phyloP scores from a whole-genome alignment of 2,797 vertebrate genomes.

The Pempheris klunzingeri region DNA sequence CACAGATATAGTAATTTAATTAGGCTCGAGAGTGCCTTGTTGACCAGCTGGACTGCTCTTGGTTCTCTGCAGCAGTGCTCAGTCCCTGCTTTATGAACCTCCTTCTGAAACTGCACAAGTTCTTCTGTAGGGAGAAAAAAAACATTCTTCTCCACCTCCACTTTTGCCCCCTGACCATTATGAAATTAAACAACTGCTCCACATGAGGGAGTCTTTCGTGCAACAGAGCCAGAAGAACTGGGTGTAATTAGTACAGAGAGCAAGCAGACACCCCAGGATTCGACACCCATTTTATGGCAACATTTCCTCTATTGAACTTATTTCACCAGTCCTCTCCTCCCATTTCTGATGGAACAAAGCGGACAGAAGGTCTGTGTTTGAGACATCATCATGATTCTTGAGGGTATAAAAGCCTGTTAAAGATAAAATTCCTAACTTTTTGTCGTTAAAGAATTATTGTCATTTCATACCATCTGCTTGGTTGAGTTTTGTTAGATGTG shows the following conservation, averaged over 20 bases:
- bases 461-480: conserved; percentile 25
- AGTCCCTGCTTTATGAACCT: conserved; percentile 9
- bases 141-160: not conserved
- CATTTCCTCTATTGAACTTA: not conserved
- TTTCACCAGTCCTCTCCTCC: not conserved
- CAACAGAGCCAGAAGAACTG: not conserved
- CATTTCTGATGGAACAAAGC: not conserved
- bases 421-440: conserved; percentile 12
- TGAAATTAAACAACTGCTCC: conserved; percentile 1
- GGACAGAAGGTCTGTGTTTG: conserved; percentile 13
- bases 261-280: not conserved
- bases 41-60: conserved; percentile 42
- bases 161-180: not conserved
- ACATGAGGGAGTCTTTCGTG: conserved; percentile 5
- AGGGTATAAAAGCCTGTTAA: not conserved
- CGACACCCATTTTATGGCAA: not conserved
- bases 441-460: not conserved
- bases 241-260: conserved; percentile 10
- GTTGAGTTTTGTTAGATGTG: conserved; percentile 14
- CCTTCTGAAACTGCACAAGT: conserved; percentile 20
- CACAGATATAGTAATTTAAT: conserved; percentile 55
- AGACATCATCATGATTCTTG: not conserved
- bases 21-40: conserved; percentile 37
- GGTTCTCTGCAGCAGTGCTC: conserved; percentile 2
- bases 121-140: conserved; percentile 1